A percentile compares a stretch with the other conserved stretches of the same genome.
Conservation (phyloP, 1,140 invertebrate genomes). For the Drosophila rhopaloa region DNA sequence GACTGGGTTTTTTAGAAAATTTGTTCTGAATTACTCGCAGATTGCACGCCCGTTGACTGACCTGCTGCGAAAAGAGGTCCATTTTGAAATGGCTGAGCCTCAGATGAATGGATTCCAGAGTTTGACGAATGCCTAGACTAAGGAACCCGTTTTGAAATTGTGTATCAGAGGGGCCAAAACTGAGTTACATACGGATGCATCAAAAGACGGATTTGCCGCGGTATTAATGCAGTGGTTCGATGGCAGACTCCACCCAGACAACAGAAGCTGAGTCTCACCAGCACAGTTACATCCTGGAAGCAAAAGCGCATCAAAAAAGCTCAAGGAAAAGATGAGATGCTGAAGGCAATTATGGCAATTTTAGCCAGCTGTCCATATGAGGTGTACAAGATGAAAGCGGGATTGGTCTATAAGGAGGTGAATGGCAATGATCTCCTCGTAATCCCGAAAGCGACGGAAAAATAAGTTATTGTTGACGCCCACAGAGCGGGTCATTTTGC, state of each 20-base stretch:
- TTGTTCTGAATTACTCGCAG: neutral
- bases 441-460: too few species aligned
- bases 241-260: neutral
- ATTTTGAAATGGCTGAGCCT: neutral
- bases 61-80: neutral
- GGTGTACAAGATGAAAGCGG: too few species aligned
- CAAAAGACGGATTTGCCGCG: neutral
- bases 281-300: neutral
- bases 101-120: neutral
- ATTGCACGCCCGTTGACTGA: too few species aligned
- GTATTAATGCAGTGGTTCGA: neutral
- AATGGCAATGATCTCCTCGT: too few species aligned
- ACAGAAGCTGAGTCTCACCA: too few species aligned
- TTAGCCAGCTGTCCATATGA: too few species aligned
- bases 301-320: neutral
- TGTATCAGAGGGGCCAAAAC: neutral
- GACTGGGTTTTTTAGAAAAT: neutral
- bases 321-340: too few species aligned
- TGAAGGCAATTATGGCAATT: too few species aligned
- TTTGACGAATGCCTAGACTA: neutral
- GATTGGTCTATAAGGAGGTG: too few species aligned
- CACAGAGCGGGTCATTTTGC: too few species aligned
- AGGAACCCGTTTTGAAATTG: neutral
- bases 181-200: constrained; percentile 1
- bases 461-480: too few species aligned